These are phyloP conservation scores for Anoplolepis gracilipes DNA, from an alignment of 1,140 invertebrate genomes.

Conservation along the genomic window DNA sequence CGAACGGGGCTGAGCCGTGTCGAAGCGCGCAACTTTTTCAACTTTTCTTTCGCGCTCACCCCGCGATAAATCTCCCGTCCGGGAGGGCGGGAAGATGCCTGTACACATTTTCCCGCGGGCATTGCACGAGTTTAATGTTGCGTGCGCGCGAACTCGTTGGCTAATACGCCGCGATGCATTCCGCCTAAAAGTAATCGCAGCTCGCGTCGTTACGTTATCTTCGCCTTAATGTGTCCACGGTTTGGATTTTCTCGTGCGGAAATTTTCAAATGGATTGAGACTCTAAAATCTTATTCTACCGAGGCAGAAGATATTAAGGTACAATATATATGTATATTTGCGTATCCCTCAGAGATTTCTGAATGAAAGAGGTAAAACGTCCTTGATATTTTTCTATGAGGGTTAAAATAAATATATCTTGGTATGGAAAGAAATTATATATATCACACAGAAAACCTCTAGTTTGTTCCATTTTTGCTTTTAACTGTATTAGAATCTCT, in stretches of 20 bases:
- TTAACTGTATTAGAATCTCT: neutral
- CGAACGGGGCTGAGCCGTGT: neutral
- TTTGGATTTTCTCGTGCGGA: slow-evolving; percentile 21
- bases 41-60: slow-evolving; percentile 29
- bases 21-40: slow-evolving; percentile 32
- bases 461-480: neutral
- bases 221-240: slow-evolving; percentile 16
- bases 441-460: no score
- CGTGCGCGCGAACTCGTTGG: slow-evolving; percentile 11
- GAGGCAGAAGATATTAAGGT: no score
- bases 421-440: no score
- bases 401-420: neutral
- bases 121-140: slow-evolving; percentile 43
- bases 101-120: slow-evolving; percentile 30
- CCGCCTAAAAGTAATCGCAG: slow-evolving; percentile 17
- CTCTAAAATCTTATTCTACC: neutral
- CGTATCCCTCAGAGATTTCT: neutral
- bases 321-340: no score
- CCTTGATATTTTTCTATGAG: neutral
- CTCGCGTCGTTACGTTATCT: slow-evolving; percentile 6
- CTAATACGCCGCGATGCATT: slow-evolving; percentile 43
- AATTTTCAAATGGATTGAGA: slow-evolving; percentile 43
- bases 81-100: neutral
- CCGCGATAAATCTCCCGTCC: slow-evolving; percentile 39
- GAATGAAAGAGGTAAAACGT: neutral